Evolutionary conservation across 2,797 vertebrate species (phyloP), one percentile per base, ranked within the genome.

Genomic region (Parauchenoglanis punctatus): DNA sequence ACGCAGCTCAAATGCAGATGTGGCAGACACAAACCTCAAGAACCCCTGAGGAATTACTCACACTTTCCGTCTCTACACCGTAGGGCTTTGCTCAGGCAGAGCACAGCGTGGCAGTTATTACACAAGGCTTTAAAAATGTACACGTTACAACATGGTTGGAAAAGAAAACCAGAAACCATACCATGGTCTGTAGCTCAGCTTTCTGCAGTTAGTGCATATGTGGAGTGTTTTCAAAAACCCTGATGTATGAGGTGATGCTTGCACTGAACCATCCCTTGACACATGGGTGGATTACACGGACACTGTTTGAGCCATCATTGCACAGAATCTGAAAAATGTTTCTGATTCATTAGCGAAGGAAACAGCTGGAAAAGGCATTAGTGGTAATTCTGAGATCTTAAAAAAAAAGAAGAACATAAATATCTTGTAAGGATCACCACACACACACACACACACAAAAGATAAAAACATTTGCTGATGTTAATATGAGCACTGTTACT

Each of bases 51-150:
- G 52, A 89, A 35, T 84, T 89, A 92, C 23, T 80, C 72, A 91
- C 88, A 90, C 90, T 90, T 93, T 93, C 88, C 90, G 83, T 88
- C 46, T 25, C 84, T 84, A 83, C 86, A 81, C 85, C 80, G 84
- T 31, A 52, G 72, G 81, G 87, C 86, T 88, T 59, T 25, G 78
- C 88, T 87, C 78, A 7, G 84, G 67, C 87, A 86, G 86, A 31
- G 6, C 91, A 90, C 94, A 94, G 95, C 92, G 93, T 94, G 92
- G 93, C 94, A 93, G 91, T 68, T 87, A 83, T 94, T 95, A 87
- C 92, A 93, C 92, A 93, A 94, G 93, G 89, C 85, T 31, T 65
- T 88, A 87, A 91, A 88, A 91, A 91, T 88, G 65, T 88, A 75
- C 77, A 72, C 84, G 81, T 90, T 91, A 87, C 88, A 92, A 49